A percentile compares a stretch with the other conserved stretches of the same genome.
phyloP scores from a whole-genome alignment of 2,113 vertebrate genomes.

The Ammospiza nelsoni region DNA sequence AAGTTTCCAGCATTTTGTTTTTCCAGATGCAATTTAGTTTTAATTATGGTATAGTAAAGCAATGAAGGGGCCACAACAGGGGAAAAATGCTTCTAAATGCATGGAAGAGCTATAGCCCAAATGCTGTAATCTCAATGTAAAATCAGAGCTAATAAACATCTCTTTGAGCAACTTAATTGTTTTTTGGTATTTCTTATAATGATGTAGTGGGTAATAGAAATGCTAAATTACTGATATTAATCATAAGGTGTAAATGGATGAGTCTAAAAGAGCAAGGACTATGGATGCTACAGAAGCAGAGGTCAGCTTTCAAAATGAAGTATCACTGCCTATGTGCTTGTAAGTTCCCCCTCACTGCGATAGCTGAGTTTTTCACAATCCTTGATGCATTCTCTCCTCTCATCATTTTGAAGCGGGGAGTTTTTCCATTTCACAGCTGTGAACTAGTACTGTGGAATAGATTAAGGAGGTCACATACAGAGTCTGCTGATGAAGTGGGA shows the following conservation, averaged over 20 bases:
- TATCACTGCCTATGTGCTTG: not conserved
- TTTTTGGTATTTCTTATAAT: not conserved
- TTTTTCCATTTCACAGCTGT: slow-evolving; percentile 2
- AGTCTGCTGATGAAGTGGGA: not conserved
- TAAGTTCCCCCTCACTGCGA: not conserved
- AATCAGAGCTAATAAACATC: not conserved
- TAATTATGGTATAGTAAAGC: slow-evolving; percentile 43
- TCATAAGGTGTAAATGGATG: slow-evolving; percentile 27
- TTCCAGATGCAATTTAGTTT: slow-evolving; percentile 41
- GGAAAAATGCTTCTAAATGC: slow-evolving; percentile 31
- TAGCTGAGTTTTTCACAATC: not conserved
- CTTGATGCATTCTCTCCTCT: not conserved
- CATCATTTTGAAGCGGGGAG: not conserved
- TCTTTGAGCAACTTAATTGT: slow-evolving; percentile 6
- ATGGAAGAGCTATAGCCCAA: not conserved
- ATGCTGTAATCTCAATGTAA: not conserved
- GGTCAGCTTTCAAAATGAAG: slow-evolving; percentile 31
- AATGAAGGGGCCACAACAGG: not conserved
- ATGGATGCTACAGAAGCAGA: not conserved
- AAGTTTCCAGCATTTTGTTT: slow-evolving; percentile 21
- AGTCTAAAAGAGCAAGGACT: slow-evolving; percentile 15
- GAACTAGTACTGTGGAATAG: not conserved
- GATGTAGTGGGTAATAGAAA: not conserved
- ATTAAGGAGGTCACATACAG: slow-evolving; percentile 11
- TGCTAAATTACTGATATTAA: slow-evolving; percentile 29